phyloP scores from a whole-genome alignment of 2,797 vertebrate genomes.

The Danio aesculapii region DNA sequence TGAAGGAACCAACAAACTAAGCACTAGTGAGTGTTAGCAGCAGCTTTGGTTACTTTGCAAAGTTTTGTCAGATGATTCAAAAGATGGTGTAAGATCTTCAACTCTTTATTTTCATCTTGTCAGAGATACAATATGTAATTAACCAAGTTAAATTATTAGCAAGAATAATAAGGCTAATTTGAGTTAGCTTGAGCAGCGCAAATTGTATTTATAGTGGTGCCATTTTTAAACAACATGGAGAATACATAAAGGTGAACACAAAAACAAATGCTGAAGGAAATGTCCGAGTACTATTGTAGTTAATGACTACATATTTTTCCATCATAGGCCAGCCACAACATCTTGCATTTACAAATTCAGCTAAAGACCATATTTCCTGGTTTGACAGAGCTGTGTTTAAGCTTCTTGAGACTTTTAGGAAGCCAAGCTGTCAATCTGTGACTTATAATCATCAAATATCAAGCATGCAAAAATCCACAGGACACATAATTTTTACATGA shows the following conservation, averaged over 20 bases:
- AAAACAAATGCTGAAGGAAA: no score
- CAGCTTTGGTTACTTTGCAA: background rate
- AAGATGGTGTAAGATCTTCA: background rate
- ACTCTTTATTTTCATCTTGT: background rate
- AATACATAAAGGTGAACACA: no score
- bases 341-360: background rate
- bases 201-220: background rate
- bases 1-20: background rate
- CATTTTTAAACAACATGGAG: no score
- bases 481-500: conserved; percentile 6
- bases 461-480: background rate
- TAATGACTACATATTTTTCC: background rate
- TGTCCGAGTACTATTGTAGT: background rate
- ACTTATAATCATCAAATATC: background rate
- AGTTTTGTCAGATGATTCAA: background rate
- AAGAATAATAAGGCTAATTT: no score
- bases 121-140: background rate
- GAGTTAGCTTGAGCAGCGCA: background rate
- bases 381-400: conserved; percentile 3
- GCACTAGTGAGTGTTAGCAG: background rate
- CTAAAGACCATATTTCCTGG: background rate
- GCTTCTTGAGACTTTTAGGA: background rate
- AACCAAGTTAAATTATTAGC: background rate
- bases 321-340: background rate
- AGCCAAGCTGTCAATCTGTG: conserved; percentile 14